Percentiles rank a stretch among this genome's conserved stretches.
Evolutionary conservation across 2,113 vertebrate species (phyloP).

Genomic region (Toxotes jaculatrix): DNA sequence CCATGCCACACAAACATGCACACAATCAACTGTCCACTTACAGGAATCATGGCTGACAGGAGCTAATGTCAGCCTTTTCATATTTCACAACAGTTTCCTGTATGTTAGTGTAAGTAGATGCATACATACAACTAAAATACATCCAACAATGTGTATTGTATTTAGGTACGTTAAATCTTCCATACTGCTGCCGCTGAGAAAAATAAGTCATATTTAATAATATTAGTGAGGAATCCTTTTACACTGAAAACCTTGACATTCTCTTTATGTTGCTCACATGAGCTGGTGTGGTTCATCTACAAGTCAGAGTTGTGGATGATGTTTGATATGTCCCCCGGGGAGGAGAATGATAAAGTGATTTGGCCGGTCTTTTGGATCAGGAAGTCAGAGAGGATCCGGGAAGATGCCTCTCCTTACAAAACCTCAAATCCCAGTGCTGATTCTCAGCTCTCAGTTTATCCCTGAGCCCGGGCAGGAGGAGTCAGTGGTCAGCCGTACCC

Average conservation of each 20-base stretch:
- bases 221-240: not conserved
- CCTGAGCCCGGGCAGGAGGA: constrained; percentile 20
- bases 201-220: too few relatives aligned
- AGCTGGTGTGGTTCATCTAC: not conserved
- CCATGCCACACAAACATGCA: too few relatives aligned
- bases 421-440: constrained; percentile 39
- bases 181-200: not conserved
- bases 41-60: too few relatives aligned
- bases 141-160: too few relatives aligned
- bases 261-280: not conserved
- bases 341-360: constrained; percentile 17
- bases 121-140: too few relatives aligned
- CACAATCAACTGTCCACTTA: too few relatives aligned
- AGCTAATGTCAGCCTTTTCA: too few relatives aligned
- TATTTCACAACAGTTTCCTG: too few relatives aligned
- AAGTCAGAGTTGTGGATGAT: constrained; percentile 18
- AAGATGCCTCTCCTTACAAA: constrained; percentile 49
- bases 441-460: constrained; percentile 40
- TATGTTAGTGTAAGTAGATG: too few relatives aligned
- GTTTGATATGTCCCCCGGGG: constrained; percentile 1
- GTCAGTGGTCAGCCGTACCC: not conserved
- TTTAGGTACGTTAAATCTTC: not conserved
- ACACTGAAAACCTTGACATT: not conserved
- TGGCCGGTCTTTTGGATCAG: not conserved
- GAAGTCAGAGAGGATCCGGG: constrained; percentile 39